Percentiles rank a stretch among this genome's conserved stretches.
phyloP scores from a whole-genome alignment of 1,140 invertebrate species.

The Maconellicoccus hirsutus region DNA sequence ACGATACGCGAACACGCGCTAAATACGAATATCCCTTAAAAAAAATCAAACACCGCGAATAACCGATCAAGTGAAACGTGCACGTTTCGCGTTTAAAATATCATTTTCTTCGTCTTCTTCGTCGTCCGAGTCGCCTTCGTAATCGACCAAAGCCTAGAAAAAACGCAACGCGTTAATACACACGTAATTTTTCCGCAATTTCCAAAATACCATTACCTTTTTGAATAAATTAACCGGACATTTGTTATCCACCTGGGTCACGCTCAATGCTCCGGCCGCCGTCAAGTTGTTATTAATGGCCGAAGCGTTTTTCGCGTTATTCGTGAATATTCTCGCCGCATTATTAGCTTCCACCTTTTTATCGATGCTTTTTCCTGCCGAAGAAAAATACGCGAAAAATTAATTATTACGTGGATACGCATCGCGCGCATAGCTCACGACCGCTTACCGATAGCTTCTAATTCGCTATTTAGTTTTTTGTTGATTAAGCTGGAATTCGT shows the following conservation, averaged over 20 bases:
- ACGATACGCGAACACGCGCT: too few relatives aligned
- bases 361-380: constrained; percentile 45
- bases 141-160: constrained; percentile 74
- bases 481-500: constrained; percentile 33
- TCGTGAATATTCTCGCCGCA: constrained; percentile 31
- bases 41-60: background rate
- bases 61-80: constrained; percentile 26
- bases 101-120: constrained; percentile 63
- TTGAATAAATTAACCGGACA: constrained; percentile 42
- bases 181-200: constrained; percentile 17
- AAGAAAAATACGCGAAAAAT: background rate
- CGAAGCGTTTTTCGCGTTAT: constrained; percentile 28
- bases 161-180: constrained; percentile 27
- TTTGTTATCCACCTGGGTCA: constrained; percentile 38
- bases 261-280: constrained; percentile 34
- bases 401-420: too few relatives aligned
- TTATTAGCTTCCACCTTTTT: constrained; percentile 42
- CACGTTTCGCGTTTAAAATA: constrained; percentile 25
- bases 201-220: constrained; percentile 37
- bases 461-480: constrained; percentile 44
- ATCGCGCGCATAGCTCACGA: background rate
- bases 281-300: constrained; percentile 36
- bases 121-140: constrained; percentile 89
- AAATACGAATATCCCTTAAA: too few relatives aligned
- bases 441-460: constrained; percentile 46